Percentiles rank a stretch among this genome's conserved stretches.
phyloP scores from a whole-genome alignment of 1,140 invertebrate genomes.

The Drosophila yakuba region DNA sequence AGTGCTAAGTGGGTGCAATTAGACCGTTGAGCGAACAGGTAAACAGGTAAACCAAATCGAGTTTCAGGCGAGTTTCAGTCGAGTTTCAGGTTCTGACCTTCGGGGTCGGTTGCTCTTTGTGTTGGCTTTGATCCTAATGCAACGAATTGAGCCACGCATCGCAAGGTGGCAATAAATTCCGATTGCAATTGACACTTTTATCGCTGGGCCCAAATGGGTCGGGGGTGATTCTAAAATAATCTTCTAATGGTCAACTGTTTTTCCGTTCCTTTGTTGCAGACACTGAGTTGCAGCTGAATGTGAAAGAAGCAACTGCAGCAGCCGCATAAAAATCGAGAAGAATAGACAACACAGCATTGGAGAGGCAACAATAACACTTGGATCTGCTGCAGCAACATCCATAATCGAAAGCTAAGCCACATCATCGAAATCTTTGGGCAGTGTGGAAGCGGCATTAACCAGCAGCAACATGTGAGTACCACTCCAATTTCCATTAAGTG shows the following conservation, averaged over 20 bases:
- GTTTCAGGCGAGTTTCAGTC: background rate
- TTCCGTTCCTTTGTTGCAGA: slow-evolving; percentile 21
- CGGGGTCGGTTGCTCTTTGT: slow-evolving; percentile 27
- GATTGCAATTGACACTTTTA: slow-evolving; percentile 75
- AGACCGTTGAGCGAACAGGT: slow-evolving; percentile 52
- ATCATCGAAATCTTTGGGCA: background rate
- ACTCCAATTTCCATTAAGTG: slow-evolving; percentile 40
- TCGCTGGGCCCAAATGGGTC: slow-evolving; percentile 47
- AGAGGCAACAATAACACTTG: background rate
- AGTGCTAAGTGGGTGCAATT: slow-evolving; percentile 80
- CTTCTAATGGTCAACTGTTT: slow-evolving; percentile 43
- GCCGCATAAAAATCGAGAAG: slow-evolving; percentile 9
- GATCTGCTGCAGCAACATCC: background rate
- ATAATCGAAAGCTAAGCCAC: background rate
- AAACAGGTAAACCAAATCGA: slow-evolving; percentile 31
- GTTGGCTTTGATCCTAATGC: slow-evolving; percentile 43
- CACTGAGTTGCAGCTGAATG: slow-evolving; percentile 17
- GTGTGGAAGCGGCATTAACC: slow-evolving; percentile 20
- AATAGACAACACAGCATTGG: slow-evolving; percentile 2
- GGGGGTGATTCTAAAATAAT: slow-evolving; percentile 30
- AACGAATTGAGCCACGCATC: slow-evolving; percentile 62
- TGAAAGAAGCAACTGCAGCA: slow-evolving; percentile 8
- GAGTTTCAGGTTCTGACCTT: background rate
- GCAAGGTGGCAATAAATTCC: slow-evolving; percentile 71
- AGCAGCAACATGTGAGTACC: slow-evolving; percentile 48